Conservation (phyloP, 2,888 invertebrate genomes). For the Ethmia dodecea region DNA sequence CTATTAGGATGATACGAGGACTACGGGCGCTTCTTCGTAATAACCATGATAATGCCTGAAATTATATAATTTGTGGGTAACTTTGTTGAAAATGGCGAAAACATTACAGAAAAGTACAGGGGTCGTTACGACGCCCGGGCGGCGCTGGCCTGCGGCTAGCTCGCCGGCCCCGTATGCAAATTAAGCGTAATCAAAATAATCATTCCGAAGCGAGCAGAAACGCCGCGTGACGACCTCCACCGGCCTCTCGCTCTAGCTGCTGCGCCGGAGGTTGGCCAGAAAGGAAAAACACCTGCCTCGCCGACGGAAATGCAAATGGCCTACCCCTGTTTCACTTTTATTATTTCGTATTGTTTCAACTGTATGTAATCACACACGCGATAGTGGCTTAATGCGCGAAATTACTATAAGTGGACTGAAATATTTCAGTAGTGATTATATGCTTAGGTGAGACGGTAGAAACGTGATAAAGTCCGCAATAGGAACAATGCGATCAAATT, state of each 20-base stretch:
- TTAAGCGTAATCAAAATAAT: conserved; percentile 78
- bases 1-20: conserved; percentile 64
- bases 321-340: conserved; percentile 59
- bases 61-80: conserved; percentile 76
- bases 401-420: conserved; percentile 62
- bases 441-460: conserved; percentile 34
- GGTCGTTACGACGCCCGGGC: conserved; percentile 60
- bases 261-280: conserved; percentile 28
- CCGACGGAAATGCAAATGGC: conserved; percentile 64
- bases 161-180: conserved; percentile 68
- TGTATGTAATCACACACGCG: conserved; percentile 55
- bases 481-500: conserved; percentile 31
- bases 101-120: conserved; percentile 77
- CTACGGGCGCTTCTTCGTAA: conserved; percentile 71
- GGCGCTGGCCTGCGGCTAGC: conserved; percentile 52
- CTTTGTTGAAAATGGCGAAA: conserved; percentile 78
- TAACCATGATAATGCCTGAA: conserved; percentile 74
- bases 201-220: conserved; percentile 56
- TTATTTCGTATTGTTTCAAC: conserved; percentile 64
- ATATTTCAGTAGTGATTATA: conserved; percentile 57
- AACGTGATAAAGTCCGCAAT: conserved; percentile 42
- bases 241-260: conserved; percentile 42
- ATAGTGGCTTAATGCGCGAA: conserved; percentile 61
- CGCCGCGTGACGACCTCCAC: conserved; percentile 26
- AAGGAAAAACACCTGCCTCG: conserved; percentile 43